Percentiles rank a stretch among this genome's conserved stretches.
These are phyloP conservation scores for Psammodynastes pulverulentus DNA, from an alignment of 2,113 vertebrate genomes.

Conservation along the genomic window DNA sequence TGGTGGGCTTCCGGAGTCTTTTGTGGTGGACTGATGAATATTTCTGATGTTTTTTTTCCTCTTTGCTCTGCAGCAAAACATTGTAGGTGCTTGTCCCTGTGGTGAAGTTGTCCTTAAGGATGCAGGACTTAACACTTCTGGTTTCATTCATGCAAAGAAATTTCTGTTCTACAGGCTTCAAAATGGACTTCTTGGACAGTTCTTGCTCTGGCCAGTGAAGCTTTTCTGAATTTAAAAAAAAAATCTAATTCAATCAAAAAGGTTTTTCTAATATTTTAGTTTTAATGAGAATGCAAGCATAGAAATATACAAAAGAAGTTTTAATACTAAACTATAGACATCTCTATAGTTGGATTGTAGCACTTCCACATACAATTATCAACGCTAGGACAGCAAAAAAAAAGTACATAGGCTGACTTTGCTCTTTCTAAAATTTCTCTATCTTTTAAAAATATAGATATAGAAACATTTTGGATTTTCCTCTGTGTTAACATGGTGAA, in stretches of 20 bases:
- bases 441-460: background rate
- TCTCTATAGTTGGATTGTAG: background rate
- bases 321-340: background rate
- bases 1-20: slow-evolving; percentile 59
- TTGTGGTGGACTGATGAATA: slow-evolving; percentile 45
- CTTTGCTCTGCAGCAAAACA: slow-evolving; percentile 79
- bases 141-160: slow-evolving; percentile 68
- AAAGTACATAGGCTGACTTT: background rate
- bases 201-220: slow-evolving; percentile 88
- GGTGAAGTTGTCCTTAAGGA: slow-evolving; percentile 83
- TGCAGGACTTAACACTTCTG: slow-evolving; percentile 59
- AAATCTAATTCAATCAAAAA: background rate
- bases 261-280: background rate
- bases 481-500: background rate
- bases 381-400: background rate
- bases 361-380: background rate
- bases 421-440: background rate
- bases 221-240: slow-evolving; percentile 72
- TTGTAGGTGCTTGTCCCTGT: slow-evolving; percentile 84
- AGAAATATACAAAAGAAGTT: background rate
- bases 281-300: background rate
- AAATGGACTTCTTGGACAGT: slow-evolving; percentile 80
- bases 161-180: slow-evolving; percentile 69
- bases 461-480: background rate
- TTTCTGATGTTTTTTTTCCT: slow-evolving; percentile 73